phyloP scores from a whole-genome alignment of 2,888 invertebrate genomes.

The Leptinotarsa haldemani region DNA sequence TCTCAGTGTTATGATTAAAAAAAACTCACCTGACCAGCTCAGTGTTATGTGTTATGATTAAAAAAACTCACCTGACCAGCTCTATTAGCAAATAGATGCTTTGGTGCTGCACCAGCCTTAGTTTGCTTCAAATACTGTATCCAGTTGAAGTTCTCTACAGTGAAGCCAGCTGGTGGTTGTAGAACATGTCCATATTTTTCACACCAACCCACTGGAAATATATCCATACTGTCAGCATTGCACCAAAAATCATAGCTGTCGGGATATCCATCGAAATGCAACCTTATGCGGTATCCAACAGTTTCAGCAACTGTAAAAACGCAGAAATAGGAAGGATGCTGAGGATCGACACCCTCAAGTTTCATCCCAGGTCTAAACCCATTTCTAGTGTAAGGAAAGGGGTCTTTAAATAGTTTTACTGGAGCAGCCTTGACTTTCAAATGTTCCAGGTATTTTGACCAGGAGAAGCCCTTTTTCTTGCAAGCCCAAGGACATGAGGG shows the following conservation, averaged over 20 bases:
- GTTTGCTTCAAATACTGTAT: constrained; percentile 81
- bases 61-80: constrained; percentile 70
- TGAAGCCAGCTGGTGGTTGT: constrained; percentile 81
- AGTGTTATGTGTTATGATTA: too few species aligned
- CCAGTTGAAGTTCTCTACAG: constrained; percentile 80
- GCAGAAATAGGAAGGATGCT: constrained; percentile 89
- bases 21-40: constrained; percentile 72
- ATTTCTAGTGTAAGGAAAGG: constrained; percentile 82
- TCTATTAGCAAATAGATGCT: constrained; percentile 79
- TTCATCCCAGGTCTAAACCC: constrained; percentile 87
- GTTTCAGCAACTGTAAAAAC: constrained; percentile 87
- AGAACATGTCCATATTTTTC: constrained; percentile 83
- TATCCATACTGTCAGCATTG: constrained; percentile 90
- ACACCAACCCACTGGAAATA: constrained; percentile 96
- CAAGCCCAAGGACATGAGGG: constrained; percentile 76
- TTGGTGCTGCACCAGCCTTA: constrained; percentile 81
- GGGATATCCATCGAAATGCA: constrained; percentile 93
- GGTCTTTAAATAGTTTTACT: constrained; percentile 80
- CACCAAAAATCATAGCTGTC: constrained; percentile 94
- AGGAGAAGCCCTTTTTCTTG: constrained; percentile 80
- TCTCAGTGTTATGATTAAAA: constrained; percentile 8
- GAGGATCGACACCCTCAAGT: constrained; percentile 93
- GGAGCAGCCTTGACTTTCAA: constrained; percentile 81
- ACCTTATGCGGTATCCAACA: constrained; percentile 83
- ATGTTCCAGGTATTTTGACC: constrained; percentile 81